A percentile compares a stretch with the other conserved stretches of the same genome.
These are phyloP conservation scores for Podarcis muralis DNA, from an alignment of 2,113 vertebrate genomes.

Conservation along the genomic window DNA sequence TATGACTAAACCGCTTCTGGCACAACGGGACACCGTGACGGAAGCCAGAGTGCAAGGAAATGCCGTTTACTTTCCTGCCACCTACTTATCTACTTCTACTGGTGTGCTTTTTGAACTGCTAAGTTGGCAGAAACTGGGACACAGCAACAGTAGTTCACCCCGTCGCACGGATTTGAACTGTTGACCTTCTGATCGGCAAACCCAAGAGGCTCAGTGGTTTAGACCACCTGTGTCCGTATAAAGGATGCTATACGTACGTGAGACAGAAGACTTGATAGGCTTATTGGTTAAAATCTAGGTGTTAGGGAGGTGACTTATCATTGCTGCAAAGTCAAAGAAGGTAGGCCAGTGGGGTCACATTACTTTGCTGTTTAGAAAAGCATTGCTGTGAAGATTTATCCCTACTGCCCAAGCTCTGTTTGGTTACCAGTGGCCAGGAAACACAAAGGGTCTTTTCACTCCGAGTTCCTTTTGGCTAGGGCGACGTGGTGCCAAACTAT, in stretches of 20 bases:
- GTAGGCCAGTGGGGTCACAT: not conserved
- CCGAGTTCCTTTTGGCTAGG: not conserved
- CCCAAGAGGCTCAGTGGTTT: too few relatives aligned
- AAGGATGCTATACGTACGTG: not conserved
- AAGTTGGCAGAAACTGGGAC: too few relatives aligned
- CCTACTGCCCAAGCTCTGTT: not conserved
- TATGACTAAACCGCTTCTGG: too few relatives aligned
- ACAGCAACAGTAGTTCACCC: too few relatives aligned
- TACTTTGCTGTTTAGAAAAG: not conserved
- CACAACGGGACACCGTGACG: too few relatives aligned
- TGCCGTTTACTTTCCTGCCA: rapidly evolving
- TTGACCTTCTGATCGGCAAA: too few relatives aligned
- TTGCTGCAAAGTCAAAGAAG: not conserved
- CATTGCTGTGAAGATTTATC: too few relatives aligned
- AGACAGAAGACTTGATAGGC: not conserved
- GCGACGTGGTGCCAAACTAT: not conserved
- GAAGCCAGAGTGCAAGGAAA: too few relatives aligned
- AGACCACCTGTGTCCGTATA: too few relatives aligned
- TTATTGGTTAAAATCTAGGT: not conserved
- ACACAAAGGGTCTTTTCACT: not conserved
- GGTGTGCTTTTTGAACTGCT: too few relatives aligned
- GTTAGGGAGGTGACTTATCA: not conserved
- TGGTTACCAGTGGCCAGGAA: not conserved
- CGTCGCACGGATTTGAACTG: too few relatives aligned
- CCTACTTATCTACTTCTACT: too few relatives aligned